Percentiles rank a stretch among this genome's conserved stretches.
Conservation (phyloP, 2,113 vertebrate genomes). For the Lamprologus tigripictilis region DNA sequence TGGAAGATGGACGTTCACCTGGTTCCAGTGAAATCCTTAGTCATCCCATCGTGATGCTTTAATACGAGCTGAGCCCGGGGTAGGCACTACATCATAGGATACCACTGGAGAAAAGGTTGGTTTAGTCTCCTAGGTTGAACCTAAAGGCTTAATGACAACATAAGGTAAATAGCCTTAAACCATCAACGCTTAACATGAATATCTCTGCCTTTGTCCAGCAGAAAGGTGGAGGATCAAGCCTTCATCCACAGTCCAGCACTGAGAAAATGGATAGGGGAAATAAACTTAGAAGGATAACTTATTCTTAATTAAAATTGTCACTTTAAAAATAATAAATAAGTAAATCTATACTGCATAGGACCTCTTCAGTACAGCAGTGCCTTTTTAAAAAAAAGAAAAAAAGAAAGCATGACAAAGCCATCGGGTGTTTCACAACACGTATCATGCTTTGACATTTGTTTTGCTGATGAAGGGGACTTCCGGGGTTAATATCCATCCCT, state of each 20-base stretch:
- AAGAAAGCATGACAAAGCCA: not conserved
- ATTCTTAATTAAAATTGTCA: not conserved
- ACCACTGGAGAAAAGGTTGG: not conserved
- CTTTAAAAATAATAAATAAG: not conserved
- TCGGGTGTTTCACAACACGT: not conserved
- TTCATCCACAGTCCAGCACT: not conserved
- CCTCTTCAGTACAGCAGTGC: not conserved
- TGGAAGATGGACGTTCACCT: not conserved
- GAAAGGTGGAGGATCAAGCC: not conserved
- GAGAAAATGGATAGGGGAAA: not conserved
- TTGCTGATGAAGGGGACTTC: not conserved
- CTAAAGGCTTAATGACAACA: not conserved
- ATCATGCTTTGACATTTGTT: not conserved
- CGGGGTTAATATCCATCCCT: constrained; percentile 2
- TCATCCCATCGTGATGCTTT: not conserved
- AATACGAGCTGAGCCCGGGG: not conserved
- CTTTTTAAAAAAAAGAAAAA: rapidly evolving
- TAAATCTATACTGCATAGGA: not conserved
- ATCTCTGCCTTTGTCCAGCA: not conserved
- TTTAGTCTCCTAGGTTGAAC: not conserved
- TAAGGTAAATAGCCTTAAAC: not conserved
- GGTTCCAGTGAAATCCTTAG: not conserved
- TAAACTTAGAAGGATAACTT: not conserved
- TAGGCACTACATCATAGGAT: not conserved
- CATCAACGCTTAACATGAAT: not conserved